A percentile compares a stretch with the other conserved stretches of the same genome.
These are phyloP conservation scores for Tiaroga cobitis DNA, from an alignment of 2,797 vertebrate species.

Conservation along the genomic window DNA sequence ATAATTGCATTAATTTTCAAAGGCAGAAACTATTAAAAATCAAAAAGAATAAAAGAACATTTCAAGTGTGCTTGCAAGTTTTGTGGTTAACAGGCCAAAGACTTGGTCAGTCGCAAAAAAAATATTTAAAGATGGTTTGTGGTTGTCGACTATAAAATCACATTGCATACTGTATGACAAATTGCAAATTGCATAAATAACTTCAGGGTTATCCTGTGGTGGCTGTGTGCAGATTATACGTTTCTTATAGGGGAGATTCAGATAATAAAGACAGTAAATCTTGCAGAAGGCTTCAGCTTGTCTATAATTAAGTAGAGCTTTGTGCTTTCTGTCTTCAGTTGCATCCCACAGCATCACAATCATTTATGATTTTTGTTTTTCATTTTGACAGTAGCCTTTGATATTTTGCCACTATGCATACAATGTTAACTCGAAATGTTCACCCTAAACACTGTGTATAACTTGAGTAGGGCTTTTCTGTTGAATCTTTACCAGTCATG, in stretches of 20 bases:
- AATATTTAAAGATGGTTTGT: background rate
- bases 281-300: constrained; percentile 24
- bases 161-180: background rate
- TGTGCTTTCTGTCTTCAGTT: constrained; percentile 50
- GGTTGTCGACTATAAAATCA: background rate
- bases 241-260: background rate
- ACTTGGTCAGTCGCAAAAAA: background rate
- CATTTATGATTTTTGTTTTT: constrained; percentile 61
- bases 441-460: constrained; percentile 8
- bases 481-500: background rate
- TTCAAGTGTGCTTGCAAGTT: too few species aligned
- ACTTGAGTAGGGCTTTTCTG: background rate
- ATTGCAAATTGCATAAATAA: background rate
- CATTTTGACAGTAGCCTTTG: constrained; percentile 55
- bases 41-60: too few species aligned
- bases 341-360: constrained; percentile 48
- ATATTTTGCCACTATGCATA: constrained; percentile 66
- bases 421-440: constrained; percentile 62
- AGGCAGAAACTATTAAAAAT: too few species aligned
- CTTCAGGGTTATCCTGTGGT: background rate
- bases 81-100: background rate
- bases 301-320: constrained; percentile 62
- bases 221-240: constrained; percentile 12
- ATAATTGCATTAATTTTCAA: background rate
- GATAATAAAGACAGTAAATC: constrained; percentile 17